A percentile compares a stretch with the other conserved stretches of the same genome.
Conservation (phyloP, 2,888 invertebrate genomes). For the Drosophila differens region DNA sequence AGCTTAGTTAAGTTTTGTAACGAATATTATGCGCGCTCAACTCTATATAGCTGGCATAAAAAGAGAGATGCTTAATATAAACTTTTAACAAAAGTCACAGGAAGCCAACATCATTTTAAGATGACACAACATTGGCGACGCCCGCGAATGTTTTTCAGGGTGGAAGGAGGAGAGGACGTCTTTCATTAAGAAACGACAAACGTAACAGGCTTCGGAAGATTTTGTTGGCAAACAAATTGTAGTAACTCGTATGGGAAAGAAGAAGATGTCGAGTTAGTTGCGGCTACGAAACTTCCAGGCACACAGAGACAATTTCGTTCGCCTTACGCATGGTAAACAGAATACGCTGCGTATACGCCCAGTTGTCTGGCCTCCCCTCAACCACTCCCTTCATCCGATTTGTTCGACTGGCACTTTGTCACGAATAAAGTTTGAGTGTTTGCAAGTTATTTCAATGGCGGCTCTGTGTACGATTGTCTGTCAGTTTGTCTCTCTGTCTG, state of each 20-base stretch:
- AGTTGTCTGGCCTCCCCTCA: slow-evolving; percentile 26
- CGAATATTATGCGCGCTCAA: slow-evolving; percentile 8
- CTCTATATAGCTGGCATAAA: neutral
- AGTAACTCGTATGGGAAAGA: slow-evolving; percentile 44
- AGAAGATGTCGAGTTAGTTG: slow-evolving; percentile 56
- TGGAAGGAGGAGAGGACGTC: neutral
- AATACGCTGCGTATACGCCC: slow-evolving; percentile 62
- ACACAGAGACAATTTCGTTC: slow-evolving; percentile 60
- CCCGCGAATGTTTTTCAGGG: slow-evolving; percentile 9
- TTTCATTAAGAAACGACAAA: slow-evolving; percentile 62
- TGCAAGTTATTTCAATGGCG: slow-evolving; percentile 68
- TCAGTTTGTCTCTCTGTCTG: slow-evolving; percentile 3
- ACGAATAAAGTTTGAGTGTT: slow-evolving; percentile 60
- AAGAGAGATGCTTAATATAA: slow-evolving; percentile 40
- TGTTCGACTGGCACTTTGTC: slow-evolving; percentile 53
- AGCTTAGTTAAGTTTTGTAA: neutral
- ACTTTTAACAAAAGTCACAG: slow-evolving; percentile 58
- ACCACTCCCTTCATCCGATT: slow-evolving; percentile 8
- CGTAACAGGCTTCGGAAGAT: slow-evolving; percentile 44
- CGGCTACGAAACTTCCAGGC: slow-evolving; percentile 59
- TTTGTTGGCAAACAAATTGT: slow-evolving; percentile 71
- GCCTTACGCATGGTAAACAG: slow-evolving; percentile 46
- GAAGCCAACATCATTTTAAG: slow-evolving; percentile 55
- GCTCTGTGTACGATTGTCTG: slow-evolving; percentile 29
- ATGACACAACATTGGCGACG: slow-evolving; percentile 53